A percentile compares a stretch with the other conserved stretches of the same genome.
Conservation (phyloP, 2,888 invertebrate species). For the Andricus curvator region DNA sequence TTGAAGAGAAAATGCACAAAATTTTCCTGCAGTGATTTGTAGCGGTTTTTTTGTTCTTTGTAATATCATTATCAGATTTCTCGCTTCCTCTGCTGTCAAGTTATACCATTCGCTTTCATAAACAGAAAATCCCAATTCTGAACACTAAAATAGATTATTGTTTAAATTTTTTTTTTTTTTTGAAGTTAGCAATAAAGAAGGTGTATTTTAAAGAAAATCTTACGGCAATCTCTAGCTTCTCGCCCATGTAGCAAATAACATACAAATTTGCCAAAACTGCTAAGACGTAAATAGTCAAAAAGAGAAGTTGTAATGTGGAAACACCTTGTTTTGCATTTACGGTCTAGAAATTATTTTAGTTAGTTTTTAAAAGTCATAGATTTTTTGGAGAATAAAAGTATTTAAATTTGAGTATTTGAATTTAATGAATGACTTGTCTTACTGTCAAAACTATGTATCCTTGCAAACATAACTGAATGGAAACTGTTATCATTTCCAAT, state of each 20-base stretch:
- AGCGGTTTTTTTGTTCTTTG: constrained; percentile 59
- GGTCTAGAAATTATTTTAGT: background rate
- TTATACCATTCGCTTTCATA: constrained; percentile 64
- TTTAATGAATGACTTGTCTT: constrained; percentile 5
- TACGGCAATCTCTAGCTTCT: background rate
- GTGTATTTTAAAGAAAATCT: background rate
- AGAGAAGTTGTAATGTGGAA: constrained; percentile 41
- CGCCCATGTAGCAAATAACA: constrained; percentile 10
- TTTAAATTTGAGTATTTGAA: too few relatives aligned
- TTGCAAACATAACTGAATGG: constrained; percentile 58
- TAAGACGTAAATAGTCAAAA: constrained; percentile 18
- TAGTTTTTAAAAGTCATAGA: too few relatives aligned
- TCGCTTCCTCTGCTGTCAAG: constrained; percentile 51
- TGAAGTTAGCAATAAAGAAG: too few relatives aligned
- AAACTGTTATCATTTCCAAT: constrained; percentile 52
- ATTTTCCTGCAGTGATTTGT: constrained; percentile 67
- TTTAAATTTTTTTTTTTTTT: too few relatives aligned
- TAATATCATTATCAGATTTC: constrained; percentile 57
- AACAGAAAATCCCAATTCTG: constrained; percentile 55
- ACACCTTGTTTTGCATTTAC: background rate
- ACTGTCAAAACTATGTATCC: constrained; percentile 60
- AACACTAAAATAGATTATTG: constrained; percentile 55
- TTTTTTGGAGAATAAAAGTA: too few relatives aligned
- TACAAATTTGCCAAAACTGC: background rate
- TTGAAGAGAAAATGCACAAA: constrained; percentile 61